Percentiles rank a stretch among this genome's conserved stretches.
These are phyloP conservation scores for Caiman crocodilus DNA, from an alignment of 2,797 vertebrate species.

Conservation along the genomic window DNA sequence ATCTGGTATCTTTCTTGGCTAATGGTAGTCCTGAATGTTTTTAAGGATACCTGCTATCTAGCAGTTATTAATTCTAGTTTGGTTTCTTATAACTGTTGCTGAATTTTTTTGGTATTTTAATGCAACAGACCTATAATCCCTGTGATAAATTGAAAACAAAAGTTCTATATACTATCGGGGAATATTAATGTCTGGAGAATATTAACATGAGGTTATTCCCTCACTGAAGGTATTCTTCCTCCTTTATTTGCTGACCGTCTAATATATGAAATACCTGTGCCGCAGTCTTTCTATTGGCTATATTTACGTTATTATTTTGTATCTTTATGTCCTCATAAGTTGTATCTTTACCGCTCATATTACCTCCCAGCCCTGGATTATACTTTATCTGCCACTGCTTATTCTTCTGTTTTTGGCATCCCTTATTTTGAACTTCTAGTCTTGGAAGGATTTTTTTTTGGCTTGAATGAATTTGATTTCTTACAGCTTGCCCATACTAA, in stretches of 20 bases:
- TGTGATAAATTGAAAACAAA: not conserved
- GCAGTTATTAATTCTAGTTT: not conserved
- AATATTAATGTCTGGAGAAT: not conserved
- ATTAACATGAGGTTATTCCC: not conserved
- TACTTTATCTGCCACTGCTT: not conserved
- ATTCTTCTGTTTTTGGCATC: not conserved
- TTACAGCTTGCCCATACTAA: not conserved
- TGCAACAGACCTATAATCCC: not conserved
- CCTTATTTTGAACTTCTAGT: not conserved
- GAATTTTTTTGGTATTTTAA: not conserved
- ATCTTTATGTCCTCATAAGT: not conserved
- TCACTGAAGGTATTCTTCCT: not conserved
- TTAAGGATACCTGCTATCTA: not conserved
- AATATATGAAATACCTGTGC: not conserved
- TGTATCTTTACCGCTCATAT: not conserved
- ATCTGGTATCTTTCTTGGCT: no score
- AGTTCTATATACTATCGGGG: not conserved
- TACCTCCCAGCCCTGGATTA: not conserved
- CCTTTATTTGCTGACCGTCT: not conserved
- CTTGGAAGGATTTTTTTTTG: not conserved
- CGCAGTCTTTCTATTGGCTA: not conserved
- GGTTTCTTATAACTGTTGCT: no score
- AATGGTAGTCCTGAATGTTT: not conserved
- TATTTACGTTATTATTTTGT: not conserved
- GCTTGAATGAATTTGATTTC: not conserved